Evolutionary conservation across 2,888 invertebrate genomes (phyloP).

Genomic region (Tortricodes alternella): DNA sequence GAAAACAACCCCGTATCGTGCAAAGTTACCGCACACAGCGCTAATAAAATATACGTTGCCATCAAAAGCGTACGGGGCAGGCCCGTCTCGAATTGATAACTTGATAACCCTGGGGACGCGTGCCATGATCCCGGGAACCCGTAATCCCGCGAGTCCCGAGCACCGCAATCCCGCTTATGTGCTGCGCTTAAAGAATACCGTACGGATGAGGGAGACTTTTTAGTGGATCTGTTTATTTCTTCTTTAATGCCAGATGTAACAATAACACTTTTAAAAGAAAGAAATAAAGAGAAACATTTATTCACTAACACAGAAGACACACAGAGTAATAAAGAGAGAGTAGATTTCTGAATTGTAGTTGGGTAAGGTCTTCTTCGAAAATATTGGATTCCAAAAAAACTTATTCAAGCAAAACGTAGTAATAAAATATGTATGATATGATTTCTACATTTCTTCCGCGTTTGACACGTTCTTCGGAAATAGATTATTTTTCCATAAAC

Average conservation of each 20-base stretch:
- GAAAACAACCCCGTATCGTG: constrained; percentile 11
- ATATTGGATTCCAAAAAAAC: too few relatives aligned
- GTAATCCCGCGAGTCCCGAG: constrained; percentile 32
- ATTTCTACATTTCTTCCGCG: too few relatives aligned
- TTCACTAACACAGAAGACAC: too few relatives aligned
- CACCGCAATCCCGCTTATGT: constrained; percentile 27
- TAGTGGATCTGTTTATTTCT: constrained; percentile 45
- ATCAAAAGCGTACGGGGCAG: constrained; percentile 36
- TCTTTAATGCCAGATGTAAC: constrained; percentile 1
- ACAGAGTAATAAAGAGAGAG: too few relatives aligned
- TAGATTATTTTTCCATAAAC: too few relatives aligned
- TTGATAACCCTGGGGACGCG: constrained; percentile 59
- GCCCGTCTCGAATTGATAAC: constrained; percentile 71
- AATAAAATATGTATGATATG: too few relatives aligned
- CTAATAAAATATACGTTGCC: constrained; percentile 17
- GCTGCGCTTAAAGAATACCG: constrained; percentile 11
- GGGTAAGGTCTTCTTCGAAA: too few relatives aligned
- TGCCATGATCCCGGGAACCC: constrained; percentile 38
- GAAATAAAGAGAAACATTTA: too few relatives aligned
- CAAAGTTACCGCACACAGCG: background rate
- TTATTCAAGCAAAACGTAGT: too few relatives aligned
- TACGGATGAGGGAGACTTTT: background rate
- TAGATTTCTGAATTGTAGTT: too few relatives aligned
- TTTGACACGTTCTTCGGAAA: too few relatives aligned
- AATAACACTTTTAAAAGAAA: constrained; percentile 10